Conservation (phyloP, 2,113 vertebrate species). For the Xiphophorus maculatus region DNA sequence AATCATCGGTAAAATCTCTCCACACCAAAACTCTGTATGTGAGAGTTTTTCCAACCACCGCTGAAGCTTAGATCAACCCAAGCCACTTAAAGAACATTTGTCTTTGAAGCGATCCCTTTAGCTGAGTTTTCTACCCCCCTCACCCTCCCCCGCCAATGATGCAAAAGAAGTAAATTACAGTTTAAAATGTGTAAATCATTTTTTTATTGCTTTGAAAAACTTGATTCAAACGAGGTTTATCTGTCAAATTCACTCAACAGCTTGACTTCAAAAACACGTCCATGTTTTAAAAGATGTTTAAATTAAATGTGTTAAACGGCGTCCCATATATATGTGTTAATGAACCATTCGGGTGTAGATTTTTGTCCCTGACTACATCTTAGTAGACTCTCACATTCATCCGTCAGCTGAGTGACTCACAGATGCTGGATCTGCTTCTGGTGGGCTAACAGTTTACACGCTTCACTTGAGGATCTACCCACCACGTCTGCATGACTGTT, state of each 20-base stretch:
- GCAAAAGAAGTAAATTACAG: conserved; percentile 2
- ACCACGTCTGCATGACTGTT: conserved; percentile 12
- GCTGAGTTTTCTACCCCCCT: not conserved
- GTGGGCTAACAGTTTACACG: conserved; percentile 7
- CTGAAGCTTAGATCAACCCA: conserved; percentile 71
- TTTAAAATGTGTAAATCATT: conserved; percentile 17
- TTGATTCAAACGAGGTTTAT: conserved; percentile 28
- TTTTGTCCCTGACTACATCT: not conserved
- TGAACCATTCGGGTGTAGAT: not conserved
- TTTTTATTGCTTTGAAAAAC: not conserved
- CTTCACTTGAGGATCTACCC: conserved; percentile 1
- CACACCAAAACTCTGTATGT: conserved; percentile 90
- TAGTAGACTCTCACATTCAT: not conserved
- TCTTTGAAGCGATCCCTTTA: conserved; percentile 2
- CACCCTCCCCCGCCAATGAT: too few relatives aligned
- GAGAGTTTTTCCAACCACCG: conserved; percentile 85
- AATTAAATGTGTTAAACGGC: not conserved
- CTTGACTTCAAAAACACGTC: not conserved
- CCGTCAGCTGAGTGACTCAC: conserved; percentile 3
- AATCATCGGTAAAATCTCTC: conserved; percentile 85
- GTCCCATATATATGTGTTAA: not conserved
- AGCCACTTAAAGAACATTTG: conserved; percentile 6
- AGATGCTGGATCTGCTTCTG: not conserved
- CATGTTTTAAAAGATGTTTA: not conserved
- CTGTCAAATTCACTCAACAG: conserved; percentile 29